A percentile compares a stretch with the other conserved stretches of the same genome.
phyloP scores from a whole-genome alignment of 1,140 invertebrate species.

The Mizuhopecten yessoensis region DNA sequence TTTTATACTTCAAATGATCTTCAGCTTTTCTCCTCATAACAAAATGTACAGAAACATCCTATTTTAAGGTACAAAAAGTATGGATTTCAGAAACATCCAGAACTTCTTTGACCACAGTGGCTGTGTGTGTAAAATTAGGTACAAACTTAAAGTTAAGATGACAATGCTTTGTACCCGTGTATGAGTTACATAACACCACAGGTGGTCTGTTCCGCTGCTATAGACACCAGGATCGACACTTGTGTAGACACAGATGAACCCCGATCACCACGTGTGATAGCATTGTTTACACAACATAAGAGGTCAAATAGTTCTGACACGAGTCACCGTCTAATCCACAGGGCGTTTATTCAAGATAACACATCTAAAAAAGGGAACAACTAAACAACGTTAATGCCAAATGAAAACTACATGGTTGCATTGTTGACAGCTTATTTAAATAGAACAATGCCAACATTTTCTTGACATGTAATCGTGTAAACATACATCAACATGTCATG shows the following conservation, averaged over 20 bases:
- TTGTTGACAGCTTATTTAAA: not conserved
- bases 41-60: no score
- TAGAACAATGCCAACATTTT: not conserved
- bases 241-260: conserved; percentile 37
- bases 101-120: no score
- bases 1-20: no score
- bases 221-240: no score
- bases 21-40: no score
- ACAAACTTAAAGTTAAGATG: no score
- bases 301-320: conserved; percentile 30
- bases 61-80: no score
- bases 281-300: not conserved
- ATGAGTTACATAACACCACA: not conserved
- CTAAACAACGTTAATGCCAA: not conserved
- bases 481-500: not conserved
- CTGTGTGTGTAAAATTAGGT: no score
- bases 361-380: not conserved
- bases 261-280: not conserved
- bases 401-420: not conserved
- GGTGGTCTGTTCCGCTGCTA: not conserved
- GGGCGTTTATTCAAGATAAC: not conserved
- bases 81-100: no score
- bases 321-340: not conserved
- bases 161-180: not conserved
- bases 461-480: not conserved